These are phyloP conservation scores for Maniola hyperantus DNA, from an alignment of 2,888 invertebrate genomes.

Conservation along the genomic window DNA sequence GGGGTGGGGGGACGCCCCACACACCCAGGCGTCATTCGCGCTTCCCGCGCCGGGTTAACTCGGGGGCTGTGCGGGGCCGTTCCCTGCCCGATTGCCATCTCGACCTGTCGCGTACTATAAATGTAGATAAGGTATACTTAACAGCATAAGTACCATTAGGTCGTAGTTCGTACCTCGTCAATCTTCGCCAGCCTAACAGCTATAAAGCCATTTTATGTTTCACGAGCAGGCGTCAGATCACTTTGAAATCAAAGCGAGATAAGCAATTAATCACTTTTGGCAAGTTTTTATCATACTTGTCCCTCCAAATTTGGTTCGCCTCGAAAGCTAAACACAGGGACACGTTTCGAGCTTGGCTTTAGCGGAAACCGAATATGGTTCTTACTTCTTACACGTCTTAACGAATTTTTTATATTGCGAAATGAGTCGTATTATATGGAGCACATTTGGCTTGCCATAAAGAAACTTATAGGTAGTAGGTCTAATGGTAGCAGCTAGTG, in stretches of 20 bases:
- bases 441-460: slow-evolving; percentile 12
- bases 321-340: slow-evolving; percentile 18
- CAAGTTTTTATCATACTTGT: slow-evolving; percentile 24
- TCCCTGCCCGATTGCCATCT: too few species aligned
- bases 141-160: not conserved
- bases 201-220: not conserved
- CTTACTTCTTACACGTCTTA: too few species aligned
- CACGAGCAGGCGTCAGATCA: not conserved
- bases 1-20: too few species aligned
- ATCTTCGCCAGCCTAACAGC: not conserved
- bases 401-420: slow-evolving; percentile 11
- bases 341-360: slow-evolving; percentile 18
- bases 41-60: too few species aligned
- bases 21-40: too few species aligned
- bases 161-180: not conserved
- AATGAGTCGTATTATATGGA: slow-evolving; percentile 16
- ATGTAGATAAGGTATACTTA: too few species aligned
- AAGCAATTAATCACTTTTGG: slow-evolving; percentile 30
- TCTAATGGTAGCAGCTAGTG: too few species aligned
- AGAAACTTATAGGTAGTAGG: not conserved
- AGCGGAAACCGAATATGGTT: slow-evolving; percentile 17
- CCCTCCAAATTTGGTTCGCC: slow-evolving; percentile 20
- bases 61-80: too few species aligned
- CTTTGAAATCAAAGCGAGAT: slow-evolving; percentile 25
- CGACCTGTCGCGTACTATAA: too few species aligned